Evolutionary conservation across 1,140 invertebrate genomes (phyloP).

Genomic region (Hormaphis cornu): DNA sequence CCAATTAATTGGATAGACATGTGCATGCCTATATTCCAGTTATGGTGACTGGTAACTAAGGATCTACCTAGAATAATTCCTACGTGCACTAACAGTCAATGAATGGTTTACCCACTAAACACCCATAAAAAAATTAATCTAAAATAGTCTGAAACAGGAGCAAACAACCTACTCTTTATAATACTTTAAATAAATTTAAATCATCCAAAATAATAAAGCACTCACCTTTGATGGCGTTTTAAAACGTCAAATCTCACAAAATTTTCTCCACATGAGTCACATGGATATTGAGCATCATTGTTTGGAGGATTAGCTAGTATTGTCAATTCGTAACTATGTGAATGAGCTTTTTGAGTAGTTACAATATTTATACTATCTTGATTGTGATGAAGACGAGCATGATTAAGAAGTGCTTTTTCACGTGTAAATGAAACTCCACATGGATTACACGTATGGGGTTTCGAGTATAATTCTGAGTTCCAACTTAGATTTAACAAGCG

Average conservation of each 20-base stretch:
- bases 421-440: conserved; percentile 69
- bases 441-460: conserved; percentile 69
- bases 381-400: conserved; percentile 48
- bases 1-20: no score
- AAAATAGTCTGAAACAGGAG: no score
- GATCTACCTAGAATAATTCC: no score
- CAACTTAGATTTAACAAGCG: conserved; percentile 7
- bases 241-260: conserved; percentile 65
- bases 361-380: conserved; percentile 42
- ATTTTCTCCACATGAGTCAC: conserved; percentile 61
- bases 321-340: conserved; percentile 20
- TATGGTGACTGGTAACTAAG: no score
- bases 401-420: conserved; percentile 67
- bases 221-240: conserved; percentile 53
- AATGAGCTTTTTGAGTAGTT: conserved; percentile 47
- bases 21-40: no score
- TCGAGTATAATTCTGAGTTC: conserved; percentile 37
- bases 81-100: no score
- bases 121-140: no score
- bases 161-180: no score
- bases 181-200: no score
- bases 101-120: no score
- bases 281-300: conserved; percentile 62
- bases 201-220: conserved; percentile 7
- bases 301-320: conserved; percentile 47